Percentiles rank a stretch among this genome's conserved stretches.
These are phyloP conservation scores for Ptychodera flava DNA, from an alignment of 35 echinoderm and acorn worm genomes.

Conservation along the genomic window DNA sequence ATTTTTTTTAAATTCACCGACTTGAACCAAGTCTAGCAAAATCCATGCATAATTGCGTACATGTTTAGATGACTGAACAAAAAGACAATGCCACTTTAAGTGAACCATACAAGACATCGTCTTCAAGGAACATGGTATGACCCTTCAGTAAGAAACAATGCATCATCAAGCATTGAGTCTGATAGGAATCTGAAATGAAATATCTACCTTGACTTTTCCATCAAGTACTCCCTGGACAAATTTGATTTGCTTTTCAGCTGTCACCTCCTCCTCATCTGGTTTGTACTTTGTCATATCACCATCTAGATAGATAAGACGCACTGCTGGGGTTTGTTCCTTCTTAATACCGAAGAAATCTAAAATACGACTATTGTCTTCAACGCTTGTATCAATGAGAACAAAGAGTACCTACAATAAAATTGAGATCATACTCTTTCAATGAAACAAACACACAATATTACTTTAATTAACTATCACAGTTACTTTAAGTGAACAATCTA, in stretches of 20 bases:
- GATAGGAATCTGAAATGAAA: too few species aligned
- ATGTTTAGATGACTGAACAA: too few species aligned
- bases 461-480: neutral
- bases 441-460: neutral
- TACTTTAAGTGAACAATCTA: neutral
- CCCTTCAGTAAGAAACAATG: too few species aligned
- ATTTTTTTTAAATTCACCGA: too few species aligned
- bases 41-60: too few species aligned
- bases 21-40: too few species aligned
- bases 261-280: constrained; percentile 49
- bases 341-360: constrained; percentile 85
- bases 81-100: too few species aligned
- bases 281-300: constrained; percentile 99
- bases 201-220: constrained; percentile 83
- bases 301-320: constrained; percentile 79
- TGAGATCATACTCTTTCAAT: neutral
- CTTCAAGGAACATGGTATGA: too few species aligned
- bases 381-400: constrained; percentile 73
- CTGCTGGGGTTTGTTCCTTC: constrained; percentile 62
- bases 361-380: constrained; percentile 71
- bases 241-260: constrained; percentile 41
- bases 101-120: too few species aligned
- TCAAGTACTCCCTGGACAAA: constrained; percentile 58
- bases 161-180: too few species aligned
- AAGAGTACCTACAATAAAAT: constrained; percentile 62